Conservation (phyloP, 2,113 vertebrate species). For the Toxostoma redivivum region DNA sequence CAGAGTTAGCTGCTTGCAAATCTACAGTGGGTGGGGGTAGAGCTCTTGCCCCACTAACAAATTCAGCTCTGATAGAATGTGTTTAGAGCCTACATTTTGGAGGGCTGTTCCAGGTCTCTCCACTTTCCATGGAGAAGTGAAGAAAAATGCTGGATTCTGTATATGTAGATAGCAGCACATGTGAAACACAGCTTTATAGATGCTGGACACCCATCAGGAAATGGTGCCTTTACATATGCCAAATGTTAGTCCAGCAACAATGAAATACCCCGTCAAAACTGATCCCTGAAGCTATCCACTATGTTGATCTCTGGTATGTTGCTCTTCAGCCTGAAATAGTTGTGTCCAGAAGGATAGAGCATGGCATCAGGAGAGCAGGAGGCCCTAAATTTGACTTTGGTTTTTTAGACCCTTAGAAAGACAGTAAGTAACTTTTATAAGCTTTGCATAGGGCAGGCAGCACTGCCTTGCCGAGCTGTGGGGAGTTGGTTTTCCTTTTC, state of each 20-base stretch:
- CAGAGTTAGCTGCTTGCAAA: background rate
- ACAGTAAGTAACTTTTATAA: constrained; percentile 32
- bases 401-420: background rate
- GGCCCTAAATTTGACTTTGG: constrained; percentile 10
- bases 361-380: background rate
- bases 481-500: too few species aligned
- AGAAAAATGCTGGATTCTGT: background rate
- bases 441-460: background rate
- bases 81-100: background rate
- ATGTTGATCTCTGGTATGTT: background rate
- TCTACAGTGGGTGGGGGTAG: background rate
- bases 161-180: fast-evolving
- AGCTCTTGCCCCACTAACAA: fast-evolving
- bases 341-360: background rate
- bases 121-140: background rate
- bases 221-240: background rate
- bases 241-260: background rate
- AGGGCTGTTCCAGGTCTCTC: background rate
- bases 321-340: background rate
- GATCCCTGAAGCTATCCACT: background rate
- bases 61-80: fast-evolving
- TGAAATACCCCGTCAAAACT: background rate
- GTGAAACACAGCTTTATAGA: background rate
- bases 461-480: background rate
- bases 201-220: background rate